phyloP scores from a whole-genome alignment of 2,888 invertebrate species.

The Acronicta leporina region DNA sequence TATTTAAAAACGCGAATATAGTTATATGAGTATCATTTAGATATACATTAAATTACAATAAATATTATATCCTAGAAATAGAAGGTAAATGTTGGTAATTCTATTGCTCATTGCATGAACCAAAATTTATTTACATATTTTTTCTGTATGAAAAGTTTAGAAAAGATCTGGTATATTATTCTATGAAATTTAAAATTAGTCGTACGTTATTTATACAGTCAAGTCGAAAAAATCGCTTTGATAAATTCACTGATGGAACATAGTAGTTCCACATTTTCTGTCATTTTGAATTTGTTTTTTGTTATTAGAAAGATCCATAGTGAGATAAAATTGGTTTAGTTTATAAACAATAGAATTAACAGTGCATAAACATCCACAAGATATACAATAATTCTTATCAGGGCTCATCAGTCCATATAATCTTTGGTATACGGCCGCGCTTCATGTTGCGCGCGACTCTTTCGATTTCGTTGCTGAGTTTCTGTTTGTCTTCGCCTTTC shows the following conservation, averaged over 20 bases:
- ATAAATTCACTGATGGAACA: no score
- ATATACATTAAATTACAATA: constrained; percentile 29
- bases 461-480: constrained; percentile 90
- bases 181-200: no score
- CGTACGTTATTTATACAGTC: no score
- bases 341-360: background rate
- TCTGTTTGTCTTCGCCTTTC: constrained; percentile 88
- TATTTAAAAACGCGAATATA: constrained; percentile 17
- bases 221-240: no score
- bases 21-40: constrained; percentile 5
- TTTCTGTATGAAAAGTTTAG: no score
- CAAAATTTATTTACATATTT: background rate
- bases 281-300: no score
- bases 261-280: no score
- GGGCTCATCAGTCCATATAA: constrained; percentile 48
- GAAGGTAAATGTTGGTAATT: constrained; percentile 12
- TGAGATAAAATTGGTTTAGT: background rate
- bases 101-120: background rate
- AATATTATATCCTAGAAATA: constrained; percentile 34
- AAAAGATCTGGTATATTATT: no score
- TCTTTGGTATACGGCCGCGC: constrained; percentile 42
- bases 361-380: background rate
- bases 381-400: constrained; percentile 11
- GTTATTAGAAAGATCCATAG: no score
- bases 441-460: constrained; percentile 74